Conservation (phyloP, 2,888 invertebrate species). For the Aporophyla nigra region DNA sequence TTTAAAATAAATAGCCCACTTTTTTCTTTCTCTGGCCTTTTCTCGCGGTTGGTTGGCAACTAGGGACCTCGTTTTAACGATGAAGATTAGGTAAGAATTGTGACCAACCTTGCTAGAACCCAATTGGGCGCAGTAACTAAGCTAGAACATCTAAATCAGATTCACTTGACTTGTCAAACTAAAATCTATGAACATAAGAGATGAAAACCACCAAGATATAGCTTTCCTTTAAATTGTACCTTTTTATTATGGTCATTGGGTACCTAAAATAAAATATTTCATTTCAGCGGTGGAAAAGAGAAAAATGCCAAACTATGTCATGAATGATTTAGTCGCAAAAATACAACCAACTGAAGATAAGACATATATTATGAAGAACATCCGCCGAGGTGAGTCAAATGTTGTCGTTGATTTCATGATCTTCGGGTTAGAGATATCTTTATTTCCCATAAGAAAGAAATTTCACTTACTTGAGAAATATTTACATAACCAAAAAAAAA, state of each 20-base stretch:
- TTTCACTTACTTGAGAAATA: too few relatives aligned
- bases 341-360: slow-evolving; percentile 44
- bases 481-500: too few relatives aligned
- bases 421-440: too few relatives aligned
- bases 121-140: not conserved
- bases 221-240: not conserved
- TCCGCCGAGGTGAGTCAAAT: slow-evolving; percentile 36
- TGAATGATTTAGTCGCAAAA: slow-evolving; percentile 38
- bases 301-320: slow-evolving; percentile 21
- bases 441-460: too few relatives aligned
- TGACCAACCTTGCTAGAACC: not conserved
- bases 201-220: not conserved
- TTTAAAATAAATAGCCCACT: too few relatives aligned
- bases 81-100: not conserved
- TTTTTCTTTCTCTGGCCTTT: too few relatives aligned
- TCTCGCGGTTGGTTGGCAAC: too few relatives aligned
- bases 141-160: not conserved
- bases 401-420: too few relatives aligned
- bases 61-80: not conserved
- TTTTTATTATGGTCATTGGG: not conserved
- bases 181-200: not conserved
- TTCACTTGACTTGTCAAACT: not conserved
- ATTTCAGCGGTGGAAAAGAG: slow-evolving; percentile 38
- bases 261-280: not conserved
- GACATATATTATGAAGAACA: slow-evolving; percentile 30